A percentile compares a stretch with the other conserved stretches of the same genome.
These are phyloP conservation scores for Drosophila kohkoa DNA, from an alignment of 1,140 invertebrate species.

Conservation along the genomic window DNA sequence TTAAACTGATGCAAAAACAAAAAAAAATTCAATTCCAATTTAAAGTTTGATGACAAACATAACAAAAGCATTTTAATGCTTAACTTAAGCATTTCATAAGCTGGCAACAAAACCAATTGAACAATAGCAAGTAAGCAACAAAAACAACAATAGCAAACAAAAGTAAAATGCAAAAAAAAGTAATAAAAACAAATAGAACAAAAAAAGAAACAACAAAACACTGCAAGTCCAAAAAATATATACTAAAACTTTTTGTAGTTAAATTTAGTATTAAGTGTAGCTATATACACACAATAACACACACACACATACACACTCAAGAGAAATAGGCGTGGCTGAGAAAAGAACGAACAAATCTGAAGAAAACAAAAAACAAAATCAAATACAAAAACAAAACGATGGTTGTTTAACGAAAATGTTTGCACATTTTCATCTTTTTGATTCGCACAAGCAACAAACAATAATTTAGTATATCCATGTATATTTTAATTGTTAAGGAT, in stretches of 20 bases:
- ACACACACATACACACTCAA: slow-evolving; percentile 33
- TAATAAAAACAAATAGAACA: slow-evolving; percentile 31
- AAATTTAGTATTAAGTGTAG: slow-evolving; percentile 74
- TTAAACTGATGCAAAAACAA: slow-evolving; percentile 40
- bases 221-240: slow-evolving; percentile 79
- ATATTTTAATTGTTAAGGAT: slow-evolving; percentile 42
- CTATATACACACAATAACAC: slow-evolving; percentile 51
- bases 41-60: slow-evolving; percentile 53
- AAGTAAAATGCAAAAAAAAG: background rate
- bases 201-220: slow-evolving; percentile 27
- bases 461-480: slow-evolving; percentile 39
- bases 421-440: slow-evolving; percentile 46
- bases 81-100: slow-evolving; percentile 47
- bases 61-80: slow-evolving; percentile 46
- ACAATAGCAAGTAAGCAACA: slow-evolving; percentile 44
- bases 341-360: slow-evolving; percentile 30
- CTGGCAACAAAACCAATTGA: slow-evolving; percentile 42
- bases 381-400: slow-evolving; percentile 25
- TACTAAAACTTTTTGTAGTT: slow-evolving; percentile 75
- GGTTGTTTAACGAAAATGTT: slow-evolving; percentile 48
- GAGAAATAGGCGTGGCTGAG: slow-evolving; percentile 52
- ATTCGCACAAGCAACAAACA: slow-evolving; percentile 50
- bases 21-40: slow-evolving; percentile 65
- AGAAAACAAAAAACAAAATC: slow-evolving; percentile 19
- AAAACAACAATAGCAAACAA: slow-evolving; percentile 24